phyloP scores from a whole-genome alignment of 1,140 invertebrate species.

The Acromyrmex heyeri region DNA sequence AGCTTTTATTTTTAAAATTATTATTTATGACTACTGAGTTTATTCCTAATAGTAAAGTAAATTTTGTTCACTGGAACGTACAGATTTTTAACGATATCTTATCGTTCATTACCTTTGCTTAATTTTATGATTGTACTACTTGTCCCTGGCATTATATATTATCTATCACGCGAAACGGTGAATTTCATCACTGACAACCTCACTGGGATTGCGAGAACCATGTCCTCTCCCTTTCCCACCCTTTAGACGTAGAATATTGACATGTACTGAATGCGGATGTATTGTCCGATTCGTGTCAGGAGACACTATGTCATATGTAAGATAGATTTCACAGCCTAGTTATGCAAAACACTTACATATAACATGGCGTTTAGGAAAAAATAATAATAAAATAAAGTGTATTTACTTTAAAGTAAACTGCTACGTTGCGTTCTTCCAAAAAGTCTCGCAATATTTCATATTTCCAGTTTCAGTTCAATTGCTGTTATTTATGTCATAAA shows the following conservation, averaged over 20 bases:
- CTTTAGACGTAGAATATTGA: conserved; percentile 32
- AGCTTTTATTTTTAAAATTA: neutral
- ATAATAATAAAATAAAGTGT: neutral
- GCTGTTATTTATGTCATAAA: neutral
- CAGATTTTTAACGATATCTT: neutral
- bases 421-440: no score
- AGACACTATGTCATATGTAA: neutral
- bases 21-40: neutral
- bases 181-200: conserved; percentile 29
- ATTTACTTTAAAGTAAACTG: neutral
- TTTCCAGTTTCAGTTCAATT: neutral
- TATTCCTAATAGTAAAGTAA: neutral
- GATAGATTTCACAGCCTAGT: conserved; percentile 7
- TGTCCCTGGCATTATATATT: neutral
- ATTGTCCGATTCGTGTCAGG: conserved; percentile 22
- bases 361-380: neutral
- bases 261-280: conserved; percentile 10
- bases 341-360: neutral
- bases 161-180: neutral
- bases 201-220: neutral
- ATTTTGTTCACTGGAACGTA: neutral
- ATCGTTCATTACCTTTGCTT: neutral
- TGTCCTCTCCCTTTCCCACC: neutral
- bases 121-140: conserved; percentile 6
- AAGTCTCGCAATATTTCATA: neutral